These are phyloP conservation scores for Notiomystis cincta DNA, from an alignment of 2,113 vertebrate genomes.

Conservation along the genomic window DNA sequence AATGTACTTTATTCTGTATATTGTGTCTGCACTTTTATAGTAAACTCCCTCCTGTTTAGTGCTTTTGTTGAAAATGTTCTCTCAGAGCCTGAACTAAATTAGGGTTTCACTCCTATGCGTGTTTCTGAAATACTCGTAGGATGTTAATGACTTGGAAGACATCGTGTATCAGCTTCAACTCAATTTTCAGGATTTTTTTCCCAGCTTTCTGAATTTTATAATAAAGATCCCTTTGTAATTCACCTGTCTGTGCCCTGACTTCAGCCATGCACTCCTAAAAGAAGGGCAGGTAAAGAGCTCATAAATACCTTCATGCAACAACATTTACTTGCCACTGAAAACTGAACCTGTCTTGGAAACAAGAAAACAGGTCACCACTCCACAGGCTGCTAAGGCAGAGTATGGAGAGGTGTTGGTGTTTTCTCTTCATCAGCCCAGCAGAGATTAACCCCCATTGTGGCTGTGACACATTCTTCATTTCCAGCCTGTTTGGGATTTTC, in stretches of 20 bases:
- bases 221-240: neutral
- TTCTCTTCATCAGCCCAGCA: neutral
- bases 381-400: neutral
- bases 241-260: neutral
- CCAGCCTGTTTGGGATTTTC: neutral
- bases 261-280: neutral
- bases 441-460: neutral
- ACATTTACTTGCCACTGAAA: neutral
- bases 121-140: neutral
- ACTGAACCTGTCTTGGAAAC: neutral
- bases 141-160: neutral
- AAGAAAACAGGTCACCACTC: neutral
- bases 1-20: slow-evolving; percentile 48
- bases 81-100: neutral
- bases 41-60: slow-evolving; percentile 24
- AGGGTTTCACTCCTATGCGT: neutral
- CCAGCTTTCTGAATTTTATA: neutral
- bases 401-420: neutral
- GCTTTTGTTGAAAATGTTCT: slow-evolving; percentile 11
- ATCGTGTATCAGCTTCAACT: neutral
- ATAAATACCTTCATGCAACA: neutral
- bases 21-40: slow-evolving; percentile 30
- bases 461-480: neutral
- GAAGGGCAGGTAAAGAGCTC: neutral
- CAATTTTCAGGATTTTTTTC: neutral